A percentile compares a stretch with the other conserved stretches of the same genome.
Conservation (phyloP, 2,888 invertebrate genomes). For the Dorcus hopei region DNA sequence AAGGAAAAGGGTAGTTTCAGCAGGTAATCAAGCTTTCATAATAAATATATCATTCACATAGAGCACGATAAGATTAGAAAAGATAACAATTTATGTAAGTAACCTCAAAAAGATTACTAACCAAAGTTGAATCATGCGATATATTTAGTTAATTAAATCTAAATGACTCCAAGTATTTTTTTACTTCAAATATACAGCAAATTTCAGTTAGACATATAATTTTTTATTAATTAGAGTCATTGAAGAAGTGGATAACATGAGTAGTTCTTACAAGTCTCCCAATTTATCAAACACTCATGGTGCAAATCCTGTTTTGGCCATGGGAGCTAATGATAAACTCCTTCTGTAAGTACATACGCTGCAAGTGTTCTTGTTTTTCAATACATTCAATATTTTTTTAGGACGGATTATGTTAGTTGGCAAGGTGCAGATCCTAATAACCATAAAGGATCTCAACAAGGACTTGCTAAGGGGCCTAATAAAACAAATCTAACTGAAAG, state of each 20-base stretch:
- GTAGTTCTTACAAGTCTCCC: conserved; percentile 59
- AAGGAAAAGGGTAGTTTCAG: conserved; percentile 33
- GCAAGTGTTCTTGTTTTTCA: conserved; percentile 73
- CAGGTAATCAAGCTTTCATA: conserved; percentile 28
- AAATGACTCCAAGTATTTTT: no score
- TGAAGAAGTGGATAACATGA: conserved; percentile 39
- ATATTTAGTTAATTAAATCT: no score
- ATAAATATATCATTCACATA: neutral
- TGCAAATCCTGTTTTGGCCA: conserved; percentile 67
- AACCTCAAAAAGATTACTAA: no score
- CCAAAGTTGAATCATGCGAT: no score
- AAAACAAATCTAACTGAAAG: conserved; percentile 35
- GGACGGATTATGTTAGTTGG: conserved; percentile 81
- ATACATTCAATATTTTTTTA: conserved; percentile 59
- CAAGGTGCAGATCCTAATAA: conserved; percentile 72
- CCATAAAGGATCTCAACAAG: conserved; percentile 50
- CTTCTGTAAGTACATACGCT: conserved; percentile 73
- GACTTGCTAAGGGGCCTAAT: conserved; percentile 57
- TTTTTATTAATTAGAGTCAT: conserved; percentile 32
- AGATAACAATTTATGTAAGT: no score
- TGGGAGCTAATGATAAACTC: conserved; percentile 75
- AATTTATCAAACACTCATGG: conserved; percentile 61
- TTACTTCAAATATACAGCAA: no score
- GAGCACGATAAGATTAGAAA: neutral
- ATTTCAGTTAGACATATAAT: neutral